Base-by-base conservation (phyloP, 2,113 vertebrate genomes). In the Passer montanus region DNA sequence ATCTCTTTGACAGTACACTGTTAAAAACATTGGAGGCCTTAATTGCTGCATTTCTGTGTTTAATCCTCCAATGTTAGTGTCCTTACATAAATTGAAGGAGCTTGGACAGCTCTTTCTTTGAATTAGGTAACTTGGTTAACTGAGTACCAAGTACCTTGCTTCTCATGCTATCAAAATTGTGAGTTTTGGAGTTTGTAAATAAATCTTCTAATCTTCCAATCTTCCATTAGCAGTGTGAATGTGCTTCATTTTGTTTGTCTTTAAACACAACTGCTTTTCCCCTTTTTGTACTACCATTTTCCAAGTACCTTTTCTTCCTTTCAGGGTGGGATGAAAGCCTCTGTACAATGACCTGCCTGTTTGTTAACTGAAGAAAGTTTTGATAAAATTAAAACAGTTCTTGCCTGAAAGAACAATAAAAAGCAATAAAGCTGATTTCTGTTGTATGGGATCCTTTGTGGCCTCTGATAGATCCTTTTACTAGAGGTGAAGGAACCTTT, bases 321-420 rank as follows among this genome's bases (percentile, higher is more conserved):
- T 78, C 64, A 30, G 2, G 2, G 12, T 28, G 35, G n/a, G 27
- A 14, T 77, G 52, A 80, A 80, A 91, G 47, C 44, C 39, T 64
- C 67, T 8, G 1, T 26, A 33, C 47, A 92, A 59, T 62, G 33
- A 22, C 26, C 24, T 58, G n/a, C 35, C 26, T 55, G 41, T 93
- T 93, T 76, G 15, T 84, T 88, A 83, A 63, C 24, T 90, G 33
- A 23, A 7, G 2, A 86, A 92, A 47, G 23, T 75, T 80, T 91
- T 52, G 50, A 22, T 81, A 28, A 80, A 59, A 75, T 94, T 77
- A 70, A 86, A 94, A 84, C 56, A 41, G 30, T 84, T 90, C 64
- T 88, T 94, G 52, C 68, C 47, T 92, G 73, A 77, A 95, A 93
- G 92, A 93, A 88, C 86, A 81, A 56, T 74, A 63, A 75, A 85